A percentile compares a stretch with the other conserved stretches of the same genome.
Evolutionary conservation across 2,797 vertebrate genomes (phyloP).

Genomic region (Diglossa cyanea): DNA sequence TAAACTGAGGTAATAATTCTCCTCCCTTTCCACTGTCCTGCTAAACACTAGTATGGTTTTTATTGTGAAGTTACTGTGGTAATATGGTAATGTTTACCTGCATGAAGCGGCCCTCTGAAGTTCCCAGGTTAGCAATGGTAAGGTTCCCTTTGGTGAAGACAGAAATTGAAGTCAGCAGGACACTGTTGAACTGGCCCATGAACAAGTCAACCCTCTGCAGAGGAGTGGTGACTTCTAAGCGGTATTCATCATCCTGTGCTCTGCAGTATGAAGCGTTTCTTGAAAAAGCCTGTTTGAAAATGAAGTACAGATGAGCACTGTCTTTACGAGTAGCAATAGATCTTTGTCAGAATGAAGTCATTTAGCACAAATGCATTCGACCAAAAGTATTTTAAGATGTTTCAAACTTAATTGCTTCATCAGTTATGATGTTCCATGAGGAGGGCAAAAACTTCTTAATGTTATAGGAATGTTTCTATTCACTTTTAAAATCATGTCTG

Average conservation of each 20-base stretch:
- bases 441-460: background rate
- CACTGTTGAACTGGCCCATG: conserved; percentile 84
- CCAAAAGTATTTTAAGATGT: conserved; percentile 53
- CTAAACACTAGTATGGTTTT: background rate
- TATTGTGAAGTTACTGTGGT: background rate
- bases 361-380: conserved; percentile 54
- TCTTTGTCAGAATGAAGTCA: conserved; percentile 49
- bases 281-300: conserved; percentile 84
- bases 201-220: conserved; percentile 91
- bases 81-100: conserved; percentile 79
- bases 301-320: conserved; percentile 42
- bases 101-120: conserved; percentile 88
- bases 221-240: conserved; percentile 88
- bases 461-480: background rate
- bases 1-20: background rate
- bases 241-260: conserved; percentile 86
- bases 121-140: conserved; percentile 90
- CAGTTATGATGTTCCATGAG: background rate
- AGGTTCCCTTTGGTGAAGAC: conserved; percentile 85
- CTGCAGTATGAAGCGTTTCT: conserved; percentile 86
- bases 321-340: conserved; percentile 24
- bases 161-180: conserved; percentile 89
- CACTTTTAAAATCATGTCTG: background rate
- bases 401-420: conserved; percentile 57
- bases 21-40: background rate